These are phyloP conservation scores for Scaptomyza graminum DNA, from an alignment of 1,140 invertebrate genomes.

Conservation along the genomic window DNA sequence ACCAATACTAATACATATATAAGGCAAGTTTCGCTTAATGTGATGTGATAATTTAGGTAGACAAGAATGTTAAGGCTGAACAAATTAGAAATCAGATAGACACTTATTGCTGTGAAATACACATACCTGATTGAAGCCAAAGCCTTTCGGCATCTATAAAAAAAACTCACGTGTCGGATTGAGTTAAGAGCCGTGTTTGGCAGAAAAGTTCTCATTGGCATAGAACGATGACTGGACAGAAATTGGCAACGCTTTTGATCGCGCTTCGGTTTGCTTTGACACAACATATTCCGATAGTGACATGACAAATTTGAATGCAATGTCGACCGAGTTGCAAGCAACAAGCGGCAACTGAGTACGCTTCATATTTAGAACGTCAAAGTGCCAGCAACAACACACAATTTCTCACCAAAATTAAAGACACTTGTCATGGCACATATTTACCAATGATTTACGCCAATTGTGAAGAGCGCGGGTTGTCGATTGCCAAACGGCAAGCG, in stretches of 20 bases:
- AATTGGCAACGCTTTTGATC: not conserved
- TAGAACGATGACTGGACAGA: slow-evolving; percentile 56
- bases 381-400: not conserved
- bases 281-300: not conserved
- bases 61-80: not conserved
- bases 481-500: not conserved
- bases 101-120: slow-evolving; percentile 3
- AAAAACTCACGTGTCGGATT: slow-evolving; percentile 2
- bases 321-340: slow-evolving; percentile 20
- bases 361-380: slow-evolving; percentile 43
- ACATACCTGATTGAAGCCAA: slow-evolving; percentile 1
- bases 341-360: not conserved
- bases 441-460: slow-evolving; percentile 28
- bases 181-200: slow-evolving; percentile 1
- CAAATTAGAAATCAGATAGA: not conserved
- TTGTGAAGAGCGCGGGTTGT: slow-evolving; percentile 23
- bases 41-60: not conserved
- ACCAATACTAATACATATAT: not conserved
- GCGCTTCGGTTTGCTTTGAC: not conserved
- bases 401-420: slow-evolving; percentile 32
- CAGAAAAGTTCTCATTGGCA: slow-evolving; percentile 27
- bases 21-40: slow-evolving; percentile 3
- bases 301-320: slow-evolving; percentile 12
- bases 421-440: slow-evolving; percentile 20
- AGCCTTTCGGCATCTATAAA: not conserved